Base-by-base conservation (phyloP, 1,140 invertebrate genomes). In the Nomia melanderi region DNA sequence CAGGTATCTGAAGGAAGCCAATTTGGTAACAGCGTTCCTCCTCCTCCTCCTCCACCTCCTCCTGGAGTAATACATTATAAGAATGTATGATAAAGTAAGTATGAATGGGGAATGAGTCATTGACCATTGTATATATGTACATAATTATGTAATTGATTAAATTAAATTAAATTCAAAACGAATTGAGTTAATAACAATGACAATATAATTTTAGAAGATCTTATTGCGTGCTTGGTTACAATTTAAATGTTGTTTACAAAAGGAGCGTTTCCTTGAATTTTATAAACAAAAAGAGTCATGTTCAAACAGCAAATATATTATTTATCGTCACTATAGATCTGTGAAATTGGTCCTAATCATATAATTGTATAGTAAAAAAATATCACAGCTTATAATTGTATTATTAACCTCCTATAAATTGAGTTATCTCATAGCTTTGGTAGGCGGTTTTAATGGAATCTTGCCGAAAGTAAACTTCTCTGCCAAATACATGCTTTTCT, bases 391-490 rank as follows among this genome's bases (percentile, higher is more conserved):
- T 20, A 20, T 75, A 64, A 33, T 41, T 7, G 39, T n/a, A 56
- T 20, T n/a, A 50, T 5, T 44, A 50, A 70, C 62, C 50, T 2
- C 29, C 31, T 17, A 66, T 60, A 17, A 3, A 59, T 25, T 25
- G 39, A 50, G 25, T 89, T 64, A 92, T 14, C 87, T 87, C n/a
- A 92, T 67, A 33, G 90, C 90, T 77, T 88, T 89, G 0, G 88
- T 86, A 14, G 92, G 92, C 25, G 91, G 86, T 66, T 87, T 88
- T 0, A 90, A 14, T 3, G 92, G 91, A 73, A 92, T 90, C 65
- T 88, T 88, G 3, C 89, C 87, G 2, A 91, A 69, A 6, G 59
- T 36, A 77, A 92, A 92, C 33, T 80, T 60, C 1, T 90, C 85
- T 6, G 88, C 77, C 1, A 86, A 27, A 31, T 84, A 92, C 20